A percentile compares a stretch with the other conserved stretches of the same genome.
These are phyloP conservation scores for Brachypteracias leptosomus DNA, from an alignment of 2,113 vertebrate species.

Conservation along the genomic window DNA sequence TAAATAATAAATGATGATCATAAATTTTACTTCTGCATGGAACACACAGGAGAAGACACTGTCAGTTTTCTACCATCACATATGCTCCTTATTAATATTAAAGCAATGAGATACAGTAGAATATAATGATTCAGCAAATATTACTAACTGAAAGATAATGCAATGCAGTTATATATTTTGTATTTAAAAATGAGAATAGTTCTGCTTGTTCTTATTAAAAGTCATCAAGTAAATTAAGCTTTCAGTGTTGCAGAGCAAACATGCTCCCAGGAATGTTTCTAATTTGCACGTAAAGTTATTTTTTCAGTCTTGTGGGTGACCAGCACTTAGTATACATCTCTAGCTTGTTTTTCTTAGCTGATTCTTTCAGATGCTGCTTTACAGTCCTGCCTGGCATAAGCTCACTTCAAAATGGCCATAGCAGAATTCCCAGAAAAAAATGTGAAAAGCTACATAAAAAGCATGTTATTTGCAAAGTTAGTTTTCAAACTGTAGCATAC, in stretches of 20 bases:
- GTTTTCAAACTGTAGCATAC: background rate
- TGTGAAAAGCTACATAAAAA: background rate
- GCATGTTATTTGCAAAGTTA: background rate
- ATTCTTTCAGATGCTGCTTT: background rate
- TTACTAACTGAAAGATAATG: background rate
- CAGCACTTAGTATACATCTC: background rate
- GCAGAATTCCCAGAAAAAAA: background rate
- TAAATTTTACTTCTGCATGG: background rate
- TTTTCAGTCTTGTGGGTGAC: background rate
- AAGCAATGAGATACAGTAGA: background rate
- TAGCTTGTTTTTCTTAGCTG: background rate
- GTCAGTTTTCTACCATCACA: background rate
- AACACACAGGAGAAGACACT: background rate
- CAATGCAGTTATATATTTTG: background rate
- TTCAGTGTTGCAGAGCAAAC: background rate
- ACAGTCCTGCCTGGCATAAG: background rate
- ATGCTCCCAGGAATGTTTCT: background rate
- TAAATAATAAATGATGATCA: background rate
- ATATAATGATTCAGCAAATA: background rate
- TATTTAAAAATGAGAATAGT: background rate
- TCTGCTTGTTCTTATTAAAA: background rate
- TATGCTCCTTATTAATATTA: background rate
- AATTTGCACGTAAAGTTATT: background rate
- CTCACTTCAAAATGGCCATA: background rate
- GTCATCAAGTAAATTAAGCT: background rate